A percentile compares a stretch with the other conserved stretches of the same genome.
phyloP scores from a whole-genome alignment of 2,888 invertebrate species.

The Drosophila mulleri region DNA sequence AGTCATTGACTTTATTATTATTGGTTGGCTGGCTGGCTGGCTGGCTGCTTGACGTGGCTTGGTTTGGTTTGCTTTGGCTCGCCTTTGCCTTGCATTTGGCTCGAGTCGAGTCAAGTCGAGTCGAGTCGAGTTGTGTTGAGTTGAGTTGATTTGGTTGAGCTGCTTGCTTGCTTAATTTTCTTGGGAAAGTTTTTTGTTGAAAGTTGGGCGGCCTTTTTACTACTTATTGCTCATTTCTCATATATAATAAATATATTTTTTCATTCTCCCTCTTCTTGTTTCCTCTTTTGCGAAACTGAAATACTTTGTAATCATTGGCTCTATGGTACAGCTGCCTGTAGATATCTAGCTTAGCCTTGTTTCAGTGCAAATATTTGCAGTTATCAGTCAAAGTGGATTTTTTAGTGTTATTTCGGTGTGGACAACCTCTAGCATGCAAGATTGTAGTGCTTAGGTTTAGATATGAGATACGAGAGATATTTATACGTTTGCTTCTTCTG shows the following conservation, averaged over 20 bases:
- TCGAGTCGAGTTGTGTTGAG: not conserved
- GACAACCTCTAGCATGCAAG: not conserved
- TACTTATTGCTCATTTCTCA: not conserved
- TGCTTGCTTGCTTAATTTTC: constrained; percentile 72
- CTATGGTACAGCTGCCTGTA: constrained; percentile 25
- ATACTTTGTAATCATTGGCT: constrained; percentile 45
- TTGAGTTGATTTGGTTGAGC: constrained; percentile 53
- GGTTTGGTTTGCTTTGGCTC: constrained; percentile 25
- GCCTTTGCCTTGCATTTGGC: constrained; percentile 29
- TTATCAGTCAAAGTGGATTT: constrained; percentile 4
- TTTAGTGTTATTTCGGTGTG: constrained; percentile 7
- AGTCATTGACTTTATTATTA: constrained; percentile 82
- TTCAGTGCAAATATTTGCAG: constrained; percentile 9
- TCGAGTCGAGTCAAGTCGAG: constrained; percentile 4
- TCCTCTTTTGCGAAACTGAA: constrained; percentile 54
- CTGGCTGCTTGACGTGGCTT: constrained; percentile 33
- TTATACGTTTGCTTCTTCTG: constrained; percentile 1
- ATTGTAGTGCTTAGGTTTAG: not conserved
- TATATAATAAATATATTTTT: constrained; percentile 3
- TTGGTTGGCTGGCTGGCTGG: constrained; percentile 56
- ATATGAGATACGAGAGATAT: constrained; percentile 3
- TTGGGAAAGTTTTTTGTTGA: constrained; percentile 79
- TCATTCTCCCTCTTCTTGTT: constrained; percentile 23
- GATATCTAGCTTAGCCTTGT: constrained; percentile 9
- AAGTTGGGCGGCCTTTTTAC: constrained; percentile 64